These are phyloP conservation scores for Drosophila percnosoma DNA, from an alignment of 2,888 invertebrate species.

Conservation along the genomic window DNA sequence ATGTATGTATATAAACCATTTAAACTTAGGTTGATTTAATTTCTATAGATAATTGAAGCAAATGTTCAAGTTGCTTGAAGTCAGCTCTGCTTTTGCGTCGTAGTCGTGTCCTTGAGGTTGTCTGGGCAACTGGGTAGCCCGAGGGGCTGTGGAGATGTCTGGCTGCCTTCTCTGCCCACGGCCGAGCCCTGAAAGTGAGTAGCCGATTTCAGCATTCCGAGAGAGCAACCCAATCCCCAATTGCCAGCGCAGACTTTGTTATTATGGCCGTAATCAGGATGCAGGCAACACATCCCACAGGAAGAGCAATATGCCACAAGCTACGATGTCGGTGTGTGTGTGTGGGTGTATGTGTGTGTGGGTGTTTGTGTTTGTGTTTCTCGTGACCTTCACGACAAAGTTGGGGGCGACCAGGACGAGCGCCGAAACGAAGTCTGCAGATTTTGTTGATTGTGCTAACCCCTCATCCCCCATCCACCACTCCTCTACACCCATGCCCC, in stretches of 20 bases:
- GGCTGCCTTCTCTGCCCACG: constrained; percentile 11
- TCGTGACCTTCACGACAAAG: constrained; percentile 25
- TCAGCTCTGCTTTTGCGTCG: background rate
- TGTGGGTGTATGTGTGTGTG: background rate
- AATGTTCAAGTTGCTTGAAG: background rate
- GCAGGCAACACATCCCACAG: constrained; percentile 14
- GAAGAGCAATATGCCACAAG: constrained; percentile 13
- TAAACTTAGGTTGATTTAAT: background rate
- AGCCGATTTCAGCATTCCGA: background rate
- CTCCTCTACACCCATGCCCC: background rate
- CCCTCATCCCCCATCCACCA: no score
- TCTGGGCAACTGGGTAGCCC: constrained; percentile 9
- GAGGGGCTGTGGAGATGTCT: constrained; percentile 23
- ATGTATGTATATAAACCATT: background rate
- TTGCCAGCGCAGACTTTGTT: constrained; percentile 7
- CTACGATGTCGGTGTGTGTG: background rate
- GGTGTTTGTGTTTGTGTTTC: background rate
- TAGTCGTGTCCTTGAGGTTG: constrained; percentile 32
- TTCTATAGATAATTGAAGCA: background rate
- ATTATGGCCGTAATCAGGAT: constrained; percentile 24
- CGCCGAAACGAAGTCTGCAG: background rate
- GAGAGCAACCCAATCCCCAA: background rate
- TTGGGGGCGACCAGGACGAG: constrained; percentile 1
- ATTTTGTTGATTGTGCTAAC: background rate
- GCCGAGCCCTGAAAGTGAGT: background rate